Base-by-base conservation (phyloP, 2,113 vertebrate genomes). In the Rhea americana region DNA sequence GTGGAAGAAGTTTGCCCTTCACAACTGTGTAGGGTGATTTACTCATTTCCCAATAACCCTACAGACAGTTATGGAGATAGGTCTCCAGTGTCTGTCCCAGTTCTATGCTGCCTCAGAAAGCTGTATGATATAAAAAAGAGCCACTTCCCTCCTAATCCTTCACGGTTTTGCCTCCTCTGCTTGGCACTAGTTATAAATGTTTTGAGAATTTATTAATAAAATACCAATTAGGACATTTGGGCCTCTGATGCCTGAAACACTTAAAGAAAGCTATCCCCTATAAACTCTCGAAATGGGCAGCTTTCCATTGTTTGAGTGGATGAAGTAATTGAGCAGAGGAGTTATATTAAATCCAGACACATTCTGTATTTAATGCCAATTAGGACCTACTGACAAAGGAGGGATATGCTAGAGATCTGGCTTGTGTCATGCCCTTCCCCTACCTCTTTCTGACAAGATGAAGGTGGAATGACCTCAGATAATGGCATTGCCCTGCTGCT, bases 401-500 rank as follows among this genome's bases (percentile, higher is more conserved):
- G 81, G 74, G 74, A 93, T 87, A 90, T 75, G n/a, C 62, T 89
- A 26, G 74, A 90, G 84, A 76, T 89, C 96, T 96, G 96, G 91
- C n/a, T 96, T 93, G 35, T 91, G 74, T 95, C 86, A 45, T 92
- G 81, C 78, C 95, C 91, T 92, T 93, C 91, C 71, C 93, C 91
- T 95, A 92, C 92, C 78, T 77, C 20, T 87, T 90, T 96, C 45
- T 89, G 95, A 91, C 86, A 92, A 89, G 81, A 95, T 22, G 84
- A 89, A 96, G 96, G 91, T 94, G 35, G 67, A 96, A 94, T 93
- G 93, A 95, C 96, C 95, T 93, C 50, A 30, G 93, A 95, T 95
- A 96, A 96, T 53, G 91, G 89, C 58, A 92, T 87, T 96, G 89
- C 89, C 95, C 92, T 70, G 74, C 71, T 87, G 77, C 82, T 93